Evolutionary conservation across 2,888 invertebrate genomes (phyloP).

Genomic region (Dermolepida albohirtum): DNA sequence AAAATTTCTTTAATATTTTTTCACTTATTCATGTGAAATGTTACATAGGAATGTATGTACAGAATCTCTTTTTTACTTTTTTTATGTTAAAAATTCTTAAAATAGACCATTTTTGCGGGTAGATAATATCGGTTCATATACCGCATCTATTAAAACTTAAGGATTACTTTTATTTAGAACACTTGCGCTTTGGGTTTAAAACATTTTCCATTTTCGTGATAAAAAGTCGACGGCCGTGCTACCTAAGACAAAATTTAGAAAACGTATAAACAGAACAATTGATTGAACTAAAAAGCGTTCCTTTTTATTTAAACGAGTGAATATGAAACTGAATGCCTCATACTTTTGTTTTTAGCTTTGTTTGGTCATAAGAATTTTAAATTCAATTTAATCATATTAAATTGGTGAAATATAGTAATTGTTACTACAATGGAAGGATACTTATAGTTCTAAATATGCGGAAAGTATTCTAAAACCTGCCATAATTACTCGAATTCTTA

Average conservation of each 20-base stretch:
- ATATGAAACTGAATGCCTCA: too few relatives aligned
- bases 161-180: constrained; percentile 41
- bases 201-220: constrained; percentile 25
- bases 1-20: constrained; percentile 38
- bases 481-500: too few relatives aligned
- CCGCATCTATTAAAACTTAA: constrained; percentile 41
- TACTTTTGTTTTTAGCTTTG: too few relatives aligned
- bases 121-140: constrained; percentile 2
- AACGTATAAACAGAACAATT: constrained; percentile 18
- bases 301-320: too few relatives aligned
- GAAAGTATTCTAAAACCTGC: too few relatives aligned
- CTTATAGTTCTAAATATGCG: too few relatives aligned
- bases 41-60: constrained; percentile 46
- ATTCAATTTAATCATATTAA: too few relatives aligned
- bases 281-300: constrained; percentile 25
- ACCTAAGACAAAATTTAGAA: constrained; percentile 7
- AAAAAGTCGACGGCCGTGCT: constrained; percentile 25
- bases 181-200: constrained; percentile 40
- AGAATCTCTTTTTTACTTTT: constrained; percentile 35
- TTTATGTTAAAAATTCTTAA: constrained; percentile 44
- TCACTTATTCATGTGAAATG: constrained; percentile 45
- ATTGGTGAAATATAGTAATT: too few relatives aligned
- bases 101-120: constrained; percentile 39
- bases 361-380: too few relatives aligned
- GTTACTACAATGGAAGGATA: too few relatives aligned